phyloP scores from a whole-genome alignment of 2,797 vertebrate genomes.

The Phalanger gymnotis region DNA sequence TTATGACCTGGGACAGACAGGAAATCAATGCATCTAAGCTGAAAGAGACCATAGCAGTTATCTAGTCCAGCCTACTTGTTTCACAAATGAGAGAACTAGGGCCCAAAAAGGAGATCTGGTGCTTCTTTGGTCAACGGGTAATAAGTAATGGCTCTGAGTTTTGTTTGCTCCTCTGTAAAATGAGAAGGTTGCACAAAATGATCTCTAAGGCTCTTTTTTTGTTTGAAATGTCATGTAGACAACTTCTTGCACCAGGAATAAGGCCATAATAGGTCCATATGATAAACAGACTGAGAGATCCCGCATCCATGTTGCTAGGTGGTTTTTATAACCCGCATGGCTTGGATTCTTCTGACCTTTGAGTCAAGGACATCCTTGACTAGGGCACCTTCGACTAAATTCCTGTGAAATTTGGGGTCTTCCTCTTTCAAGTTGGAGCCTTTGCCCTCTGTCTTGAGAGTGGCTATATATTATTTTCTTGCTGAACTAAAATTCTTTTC shows the following conservation, averaged over 20 bases:
- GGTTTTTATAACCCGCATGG: not conserved
- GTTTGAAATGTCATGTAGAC: not conserved
- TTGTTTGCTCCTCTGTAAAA: not conserved
- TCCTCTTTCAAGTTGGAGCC: not conserved
- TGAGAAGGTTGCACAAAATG: not conserved
- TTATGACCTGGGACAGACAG: not conserved
- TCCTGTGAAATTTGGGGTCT: not conserved
- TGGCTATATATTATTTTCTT: not conserved
- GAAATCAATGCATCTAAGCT: not conserved
- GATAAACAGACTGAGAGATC: not conserved
- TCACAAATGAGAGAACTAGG: not conserved
- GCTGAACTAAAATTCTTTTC: not conserved
- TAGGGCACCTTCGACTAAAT: not conserved
- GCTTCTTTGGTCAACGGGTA: not conserved
- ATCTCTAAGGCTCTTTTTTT: not conserved
- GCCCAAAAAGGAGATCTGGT: not conserved
- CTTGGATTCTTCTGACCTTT: not conserved
- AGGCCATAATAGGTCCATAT: not conserved
- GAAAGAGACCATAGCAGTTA: not conserved
- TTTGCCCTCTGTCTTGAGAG: not conserved
- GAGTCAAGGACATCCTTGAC: not conserved
- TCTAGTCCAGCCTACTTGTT: not conserved
- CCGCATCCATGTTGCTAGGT: not conserved
- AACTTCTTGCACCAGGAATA: not conserved
- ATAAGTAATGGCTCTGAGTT: not conserved